These are phyloP conservation scores for Dryobota labecula DNA, from an alignment of 2,888 invertebrate species.

Conservation along the genomic window DNA sequence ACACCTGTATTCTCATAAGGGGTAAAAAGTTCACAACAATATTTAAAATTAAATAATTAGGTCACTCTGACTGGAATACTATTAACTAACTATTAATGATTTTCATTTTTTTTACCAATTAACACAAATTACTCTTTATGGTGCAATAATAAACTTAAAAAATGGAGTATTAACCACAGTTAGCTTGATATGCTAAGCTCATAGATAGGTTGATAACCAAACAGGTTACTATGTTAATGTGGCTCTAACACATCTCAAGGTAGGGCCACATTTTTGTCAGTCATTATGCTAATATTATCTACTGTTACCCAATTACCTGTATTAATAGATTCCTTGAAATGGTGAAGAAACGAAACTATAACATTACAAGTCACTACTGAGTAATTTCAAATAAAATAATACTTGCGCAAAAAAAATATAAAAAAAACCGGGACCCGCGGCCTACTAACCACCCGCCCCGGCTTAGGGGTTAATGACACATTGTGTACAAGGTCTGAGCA, in stretches of 20 bases:
- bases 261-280: conserved; percentile 33
- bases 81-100: neutral
- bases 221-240: conserved; percentile 41
- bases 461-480: too few species aligned
- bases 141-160: neutral
- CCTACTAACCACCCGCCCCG: too few species aligned
- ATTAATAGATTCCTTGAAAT: neutral
- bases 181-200: neutral
- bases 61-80: neutral
- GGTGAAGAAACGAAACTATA: neutral
- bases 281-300: conserved; percentile 26
- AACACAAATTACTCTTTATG: neutral
- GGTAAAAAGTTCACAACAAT: neutral
- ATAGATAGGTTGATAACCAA: conserved; percentile 29
- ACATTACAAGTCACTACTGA: neutral
- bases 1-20: neutral
- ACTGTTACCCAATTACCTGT: conserved; percentile 6
- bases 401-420: too few species aligned
- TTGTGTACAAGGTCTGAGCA: too few species aligned
- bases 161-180: neutral
- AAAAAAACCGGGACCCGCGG: too few species aligned
- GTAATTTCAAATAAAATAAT: too few species aligned
- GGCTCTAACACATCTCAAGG: conserved; percentile 17
- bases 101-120: too few species aligned
- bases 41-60: neutral